Evolutionary conservation across 2,888 invertebrate genomes (phyloP).

Genomic region (Drosophila macrospina): DNA sequence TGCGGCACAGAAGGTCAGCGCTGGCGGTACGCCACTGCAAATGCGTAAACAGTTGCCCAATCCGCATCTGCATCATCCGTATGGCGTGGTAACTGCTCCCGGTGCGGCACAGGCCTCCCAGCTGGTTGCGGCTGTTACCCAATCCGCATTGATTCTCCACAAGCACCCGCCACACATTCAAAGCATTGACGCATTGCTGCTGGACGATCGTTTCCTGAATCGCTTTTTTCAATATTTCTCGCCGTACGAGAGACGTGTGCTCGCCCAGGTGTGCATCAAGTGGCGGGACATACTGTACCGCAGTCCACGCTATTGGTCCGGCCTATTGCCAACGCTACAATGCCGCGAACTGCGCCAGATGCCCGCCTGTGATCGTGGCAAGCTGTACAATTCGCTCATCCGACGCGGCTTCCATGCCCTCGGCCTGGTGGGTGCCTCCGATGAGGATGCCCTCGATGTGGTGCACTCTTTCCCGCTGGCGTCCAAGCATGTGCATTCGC

Average conservation of each 20-base stretch:
- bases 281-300: constrained; percentile 96
- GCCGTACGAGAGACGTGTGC: constrained; percentile 90
- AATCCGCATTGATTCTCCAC: constrained; percentile 77
- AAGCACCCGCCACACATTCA: constrained; percentile 87
- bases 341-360: constrained; percentile 92
- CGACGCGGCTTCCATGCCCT: constrained; percentile 94
- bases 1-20: constrained; percentile 76
- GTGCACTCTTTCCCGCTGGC: constrained; percentile 94
- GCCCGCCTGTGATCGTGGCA: constrained; percentile 86
- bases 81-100: constrained; percentile 60
- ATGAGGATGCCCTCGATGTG: constrained; percentile 95
- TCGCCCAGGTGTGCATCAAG: constrained; percentile 93
- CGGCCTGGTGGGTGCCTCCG: constrained; percentile 93
- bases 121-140: constrained; percentile 82
- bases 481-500: constrained; percentile 92
- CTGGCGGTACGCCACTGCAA: constrained; percentile 82
- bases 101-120: constrained; percentile 78
- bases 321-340: constrained; percentile 93
- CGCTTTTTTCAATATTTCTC: constrained; percentile 94
- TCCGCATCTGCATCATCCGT: constrained; percentile 84
- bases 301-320: constrained; percentile 94
- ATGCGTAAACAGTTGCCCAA: constrained; percentile 84
- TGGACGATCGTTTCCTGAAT: constrained; percentile 93
- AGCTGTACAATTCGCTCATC: constrained; percentile 92
- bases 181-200: constrained; percentile 91